Evolutionary conservation across 2,797 vertebrate species (phyloP), one percentile per base, ranked within the genome.

Genomic region (Taenioides sp.): DNA sequence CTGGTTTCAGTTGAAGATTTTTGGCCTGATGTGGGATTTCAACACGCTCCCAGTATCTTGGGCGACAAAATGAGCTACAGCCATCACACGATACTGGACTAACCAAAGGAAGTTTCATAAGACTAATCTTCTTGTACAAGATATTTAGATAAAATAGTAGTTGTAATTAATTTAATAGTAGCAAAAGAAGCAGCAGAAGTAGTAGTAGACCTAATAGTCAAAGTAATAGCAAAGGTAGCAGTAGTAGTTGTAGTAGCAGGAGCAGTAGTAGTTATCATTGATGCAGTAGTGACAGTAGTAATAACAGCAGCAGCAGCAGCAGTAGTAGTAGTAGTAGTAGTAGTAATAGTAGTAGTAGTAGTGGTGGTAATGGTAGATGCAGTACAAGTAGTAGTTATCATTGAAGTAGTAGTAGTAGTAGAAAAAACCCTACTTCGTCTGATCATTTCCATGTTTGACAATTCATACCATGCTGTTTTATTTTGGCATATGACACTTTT

Each of bases 1-100:
- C 80, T 85, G 84, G 64, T 84, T 88, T 72, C 82, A 83, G 84
- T 88, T 60, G 52, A 68, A 72, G 25, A 64, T 77, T 77, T 64
- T 64, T 75, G 73, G 72, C 76, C 16, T 57, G 67, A 65, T 22
- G 3, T 70, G 31, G 73, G 70, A 77, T 75, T 80, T 78, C 71
- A 79, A 76, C 82, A 77, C 67, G 20, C 73, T 76, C 66, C 54
- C 82, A 77, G 22, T 4, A 62, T 4, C 0, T 43, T 69, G 54
- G 64, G 74, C 75, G 84, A 72, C 68, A 71, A 63, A 74, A 62
- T 70, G 71, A 82, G 66, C 77, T 65, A 74, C 27, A 23, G 52
- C 68, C 49, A 28, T 47, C n/a, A 4, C 65, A 70, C 55, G 69
- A 74, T 0, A 65, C 50, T 25, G 28, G 0, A 60, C 27, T 11